Evolutionary conservation across 2,888 invertebrate species (phyloP).

Genomic region (Liopterus haemorrhoidalis): DNA sequence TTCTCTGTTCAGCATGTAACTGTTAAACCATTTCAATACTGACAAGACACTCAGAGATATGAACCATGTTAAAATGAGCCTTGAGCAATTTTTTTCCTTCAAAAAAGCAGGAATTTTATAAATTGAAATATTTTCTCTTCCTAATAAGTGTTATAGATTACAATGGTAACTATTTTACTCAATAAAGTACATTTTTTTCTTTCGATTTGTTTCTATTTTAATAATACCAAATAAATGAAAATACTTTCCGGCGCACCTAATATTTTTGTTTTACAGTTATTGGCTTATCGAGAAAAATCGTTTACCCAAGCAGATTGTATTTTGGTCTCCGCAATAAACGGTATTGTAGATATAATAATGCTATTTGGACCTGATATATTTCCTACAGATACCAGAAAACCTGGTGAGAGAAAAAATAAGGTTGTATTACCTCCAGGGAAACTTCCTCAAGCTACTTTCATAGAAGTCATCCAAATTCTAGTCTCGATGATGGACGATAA

Average conservation of each 20-base stretch:
- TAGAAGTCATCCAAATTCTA: slow-evolving; percentile 9
- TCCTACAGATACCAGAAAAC: not conserved
- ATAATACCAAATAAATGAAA: not conserved
- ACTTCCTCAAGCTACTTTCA: slow-evolving; percentile 11
- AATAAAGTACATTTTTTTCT: too few relatives aligned
- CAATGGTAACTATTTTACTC: too few relatives aligned
- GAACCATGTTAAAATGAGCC: too few relatives aligned
- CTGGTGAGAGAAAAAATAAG: not conserved
- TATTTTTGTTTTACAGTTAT: slow-evolving; percentile 6
- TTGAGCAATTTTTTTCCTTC: too few relatives aligned
- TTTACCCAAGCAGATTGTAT: not conserved
- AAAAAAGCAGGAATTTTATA: too few relatives aligned
- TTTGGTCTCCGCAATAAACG: slow-evolving; percentile 1
- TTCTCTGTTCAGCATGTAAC: too few relatives aligned
- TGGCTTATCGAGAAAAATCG: slow-evolving; percentile 4
- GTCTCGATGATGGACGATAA: slow-evolving; percentile 9
- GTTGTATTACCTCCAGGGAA: too few relatives aligned
- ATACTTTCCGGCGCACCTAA: not conserved
- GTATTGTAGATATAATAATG: slow-evolving; percentile 10
- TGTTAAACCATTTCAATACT: too few relatives aligned
- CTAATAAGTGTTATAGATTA: too few relatives aligned
- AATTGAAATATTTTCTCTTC: too few relatives aligned
- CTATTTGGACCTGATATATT: slow-evolving; percentile 3
- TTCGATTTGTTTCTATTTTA: not conserved
- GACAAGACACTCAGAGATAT: too few relatives aligned